These are phyloP conservation scores for Lysandra coridon DNA, from an alignment of 2,888 invertebrate species.

Conservation along the genomic window DNA sequence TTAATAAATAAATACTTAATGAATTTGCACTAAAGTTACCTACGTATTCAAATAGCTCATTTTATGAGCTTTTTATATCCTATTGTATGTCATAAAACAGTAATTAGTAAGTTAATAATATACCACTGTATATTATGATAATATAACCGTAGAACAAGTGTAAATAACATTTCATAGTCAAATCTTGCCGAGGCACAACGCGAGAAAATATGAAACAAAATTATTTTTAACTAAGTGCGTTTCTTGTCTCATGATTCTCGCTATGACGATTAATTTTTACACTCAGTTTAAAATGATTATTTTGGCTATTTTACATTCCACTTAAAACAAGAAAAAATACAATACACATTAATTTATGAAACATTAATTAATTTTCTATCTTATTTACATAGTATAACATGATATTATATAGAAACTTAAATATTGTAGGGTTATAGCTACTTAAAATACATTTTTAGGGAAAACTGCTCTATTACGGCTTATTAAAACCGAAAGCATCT, in stretches of 20 bases:
- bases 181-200: neutral
- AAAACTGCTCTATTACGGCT: neutral
- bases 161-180: neutral
- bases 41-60: neutral
- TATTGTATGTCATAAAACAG: neutral
- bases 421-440: too few relatives aligned
- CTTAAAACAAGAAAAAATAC: too few relatives aligned
- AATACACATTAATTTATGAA: too few relatives aligned
- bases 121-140: neutral
- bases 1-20: constrained; percentile 5
- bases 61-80: neutral
- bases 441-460: too few relatives aligned
- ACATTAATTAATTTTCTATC: too few relatives aligned
- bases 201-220: neutral
- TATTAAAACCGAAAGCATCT: neutral
- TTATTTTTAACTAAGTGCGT: too few relatives aligned
- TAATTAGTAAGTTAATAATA: neutral
- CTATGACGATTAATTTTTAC: too few relatives aligned
- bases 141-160: neutral
- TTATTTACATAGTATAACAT: too few relatives aligned
- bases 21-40: neutral
- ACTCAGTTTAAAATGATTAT: too few relatives aligned
- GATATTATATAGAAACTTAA: too few relatives aligned
- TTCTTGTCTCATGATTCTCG: too few relatives aligned
- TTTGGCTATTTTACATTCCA: too few relatives aligned